These are phyloP conservation scores for Blastobasis adustella DNA, from an alignment of 2,888 invertebrate species.

Conservation along the genomic window DNA sequence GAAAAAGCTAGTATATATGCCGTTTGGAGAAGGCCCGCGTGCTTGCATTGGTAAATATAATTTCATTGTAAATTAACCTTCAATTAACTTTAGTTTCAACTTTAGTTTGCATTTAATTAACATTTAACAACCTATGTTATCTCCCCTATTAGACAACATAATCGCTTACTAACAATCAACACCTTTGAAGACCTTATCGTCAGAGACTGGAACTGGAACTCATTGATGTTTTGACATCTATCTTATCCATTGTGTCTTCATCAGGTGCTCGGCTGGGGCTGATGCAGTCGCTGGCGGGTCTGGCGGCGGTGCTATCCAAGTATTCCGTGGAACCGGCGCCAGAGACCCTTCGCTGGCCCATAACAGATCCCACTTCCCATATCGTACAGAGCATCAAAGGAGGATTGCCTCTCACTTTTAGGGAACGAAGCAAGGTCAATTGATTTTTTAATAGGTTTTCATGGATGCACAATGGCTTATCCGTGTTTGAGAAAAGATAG, in stretches of 20 bases:
- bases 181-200: no score
- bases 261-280: slow-evolving; percentile 17
- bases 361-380: slow-evolving; percentile 8
- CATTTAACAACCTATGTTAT: not conserved
- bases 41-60: slow-evolving; percentile 44
- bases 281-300: slow-evolving; percentile 24
- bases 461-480: no score
- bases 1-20: slow-evolving; percentile 41
- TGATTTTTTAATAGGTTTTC: no score
- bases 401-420: slow-evolving; percentile 14
- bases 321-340: slow-evolving; percentile 19
- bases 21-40: slow-evolving; percentile 51
- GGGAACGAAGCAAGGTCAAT: slow-evolving; percentile 4
- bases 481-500: no score
- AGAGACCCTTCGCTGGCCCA: slow-evolving; percentile 8
- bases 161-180: no score
- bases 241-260: not conserved
- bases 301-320: slow-evolving; percentile 20
- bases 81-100: not conserved
- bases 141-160: no score
- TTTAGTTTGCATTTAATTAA: not conserved
- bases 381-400: slow-evolving; percentile 15
- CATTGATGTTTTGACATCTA: not conserved
- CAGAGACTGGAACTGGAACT: no score
- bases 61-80: not conserved